These are phyloP conservation scores for Physeter macrocephalus DNA, from an alignment of 2,113 vertebrate genomes.

Conservation along the genomic window DNA sequence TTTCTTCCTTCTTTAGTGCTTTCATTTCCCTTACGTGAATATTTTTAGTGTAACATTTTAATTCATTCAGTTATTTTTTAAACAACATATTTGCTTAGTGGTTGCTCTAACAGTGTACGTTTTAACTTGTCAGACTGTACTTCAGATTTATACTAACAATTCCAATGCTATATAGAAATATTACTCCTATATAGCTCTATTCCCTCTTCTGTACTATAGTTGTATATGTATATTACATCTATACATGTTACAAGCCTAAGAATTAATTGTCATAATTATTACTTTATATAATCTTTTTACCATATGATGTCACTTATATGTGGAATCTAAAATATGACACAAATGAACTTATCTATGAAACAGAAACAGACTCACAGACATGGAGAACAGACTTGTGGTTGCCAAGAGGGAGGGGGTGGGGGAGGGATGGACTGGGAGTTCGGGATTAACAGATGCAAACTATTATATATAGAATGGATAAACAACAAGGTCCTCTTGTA, in stretches of 20 bases:
- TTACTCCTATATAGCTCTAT: not conserved
- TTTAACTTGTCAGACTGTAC: not conserved
- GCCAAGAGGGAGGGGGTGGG: no score
- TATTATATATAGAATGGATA: no score
- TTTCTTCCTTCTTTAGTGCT: not conserved
- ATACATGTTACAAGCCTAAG: not conserved
- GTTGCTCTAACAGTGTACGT: not conserved
- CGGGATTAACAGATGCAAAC: no score
- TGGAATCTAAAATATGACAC: not conserved
- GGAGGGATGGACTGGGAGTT: no score
- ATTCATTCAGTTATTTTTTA: not conserved
- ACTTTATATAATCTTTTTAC: not conserved
- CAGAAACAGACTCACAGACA: not conserved
- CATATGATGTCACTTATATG: not conserved
- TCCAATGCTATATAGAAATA: not conserved
- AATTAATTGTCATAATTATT: not conserved
- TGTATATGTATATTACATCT: not conserved
- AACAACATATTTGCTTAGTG: not conserved
- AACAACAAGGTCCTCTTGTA: no score
- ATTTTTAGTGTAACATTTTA: not conserved
- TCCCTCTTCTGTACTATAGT: not conserved
- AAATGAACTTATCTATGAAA: not conserved
- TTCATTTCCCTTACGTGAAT: not conserved
- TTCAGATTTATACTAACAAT: not conserved
- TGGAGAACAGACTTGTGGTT: no score